phyloP scores from a whole-genome alignment of 1,140 invertebrate species.

The Ditylenchus dipsaci region DNA sequence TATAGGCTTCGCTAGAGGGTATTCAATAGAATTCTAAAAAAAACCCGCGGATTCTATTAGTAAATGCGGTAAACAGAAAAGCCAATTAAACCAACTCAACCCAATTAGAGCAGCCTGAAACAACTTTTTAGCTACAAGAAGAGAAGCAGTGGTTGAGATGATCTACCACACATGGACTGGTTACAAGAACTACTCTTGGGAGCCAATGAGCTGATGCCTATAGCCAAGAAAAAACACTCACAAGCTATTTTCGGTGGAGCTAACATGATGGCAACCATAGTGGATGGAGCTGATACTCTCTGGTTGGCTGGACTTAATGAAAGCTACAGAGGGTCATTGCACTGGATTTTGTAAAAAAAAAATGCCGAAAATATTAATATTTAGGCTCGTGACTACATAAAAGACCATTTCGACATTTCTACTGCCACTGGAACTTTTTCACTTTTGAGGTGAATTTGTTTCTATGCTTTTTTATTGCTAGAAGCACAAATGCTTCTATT shows the following conservation, averaged over 20 bases:
- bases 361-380: no score
- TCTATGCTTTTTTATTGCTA: no score
- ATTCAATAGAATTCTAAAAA: no score
- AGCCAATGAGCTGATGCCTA: conserved; percentile 87
- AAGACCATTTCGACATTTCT: conserved; percentile 44
- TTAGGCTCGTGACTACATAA: conserved; percentile 45
- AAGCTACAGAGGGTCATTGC: background rate
- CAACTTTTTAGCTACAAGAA: background rate
- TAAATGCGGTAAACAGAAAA: no score
- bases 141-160: background rate
- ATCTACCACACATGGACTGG: background rate
- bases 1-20: no score
- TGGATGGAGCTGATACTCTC: conserved; percentile 91
- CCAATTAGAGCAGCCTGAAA: no score
- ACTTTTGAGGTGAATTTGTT: conserved; percentile 70
- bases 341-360: background rate
- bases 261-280: conserved; percentile 78
- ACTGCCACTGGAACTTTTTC: conserved; percentile 65
- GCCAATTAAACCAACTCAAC: no score
- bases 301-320: conserved; percentile 89
- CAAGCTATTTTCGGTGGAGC: conserved; percentile 78
- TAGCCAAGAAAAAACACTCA: conserved; percentile 81
- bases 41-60: no score
- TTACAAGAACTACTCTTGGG: conserved; percentile 83
- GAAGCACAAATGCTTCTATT: no score